Percentiles rank a stretch among this genome's conserved stretches.
Conservation (phyloP, 2,113 vertebrate genomes). For the Ramphastos sulfuratus region DNA sequence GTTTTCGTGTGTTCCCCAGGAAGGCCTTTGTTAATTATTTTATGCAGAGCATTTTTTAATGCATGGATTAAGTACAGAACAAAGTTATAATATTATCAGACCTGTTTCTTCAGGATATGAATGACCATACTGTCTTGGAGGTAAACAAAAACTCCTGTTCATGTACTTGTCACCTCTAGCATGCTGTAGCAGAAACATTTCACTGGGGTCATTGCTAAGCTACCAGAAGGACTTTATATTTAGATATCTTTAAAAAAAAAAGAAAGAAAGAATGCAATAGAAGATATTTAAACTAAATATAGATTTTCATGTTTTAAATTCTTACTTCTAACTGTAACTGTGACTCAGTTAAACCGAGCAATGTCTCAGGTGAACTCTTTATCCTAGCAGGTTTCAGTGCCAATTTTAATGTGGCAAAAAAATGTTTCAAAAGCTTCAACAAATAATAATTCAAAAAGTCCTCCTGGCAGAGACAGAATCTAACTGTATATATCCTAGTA, state of each 20-base stretch:
- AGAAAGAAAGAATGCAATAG: neutral
- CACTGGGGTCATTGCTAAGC: neutral
- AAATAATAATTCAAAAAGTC: neutral
- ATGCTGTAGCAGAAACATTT: neutral
- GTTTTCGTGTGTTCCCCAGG: constrained; percentile 5
- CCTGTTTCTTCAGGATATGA: neutral
- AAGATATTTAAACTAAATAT: neutral
- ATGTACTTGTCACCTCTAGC: constrained; percentile 1
- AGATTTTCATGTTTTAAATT: neutral
- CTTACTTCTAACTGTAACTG: neutral
- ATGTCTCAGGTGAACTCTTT: neutral
- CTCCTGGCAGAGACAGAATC: neutral
- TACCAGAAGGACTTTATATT: constrained; percentile 16
- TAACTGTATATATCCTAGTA: neutral
- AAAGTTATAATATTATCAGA: neutral
- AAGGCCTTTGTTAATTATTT: constrained; percentile 26
- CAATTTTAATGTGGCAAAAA: neutral
- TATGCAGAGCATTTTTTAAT: neutral
- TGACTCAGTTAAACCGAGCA: neutral
- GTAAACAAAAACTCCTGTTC: constrained; percentile 12
- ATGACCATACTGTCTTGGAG: neutral
- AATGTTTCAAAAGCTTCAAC: neutral
- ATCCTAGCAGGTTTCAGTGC: neutral
- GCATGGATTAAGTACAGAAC: neutral
- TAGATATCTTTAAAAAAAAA: neutral